Percentiles rank a stretch among this genome's conserved stretches.
Evolutionary conservation across 2,797 vertebrate genomes (phyloP).

Genomic region (Danio aesculapii): DNA sequence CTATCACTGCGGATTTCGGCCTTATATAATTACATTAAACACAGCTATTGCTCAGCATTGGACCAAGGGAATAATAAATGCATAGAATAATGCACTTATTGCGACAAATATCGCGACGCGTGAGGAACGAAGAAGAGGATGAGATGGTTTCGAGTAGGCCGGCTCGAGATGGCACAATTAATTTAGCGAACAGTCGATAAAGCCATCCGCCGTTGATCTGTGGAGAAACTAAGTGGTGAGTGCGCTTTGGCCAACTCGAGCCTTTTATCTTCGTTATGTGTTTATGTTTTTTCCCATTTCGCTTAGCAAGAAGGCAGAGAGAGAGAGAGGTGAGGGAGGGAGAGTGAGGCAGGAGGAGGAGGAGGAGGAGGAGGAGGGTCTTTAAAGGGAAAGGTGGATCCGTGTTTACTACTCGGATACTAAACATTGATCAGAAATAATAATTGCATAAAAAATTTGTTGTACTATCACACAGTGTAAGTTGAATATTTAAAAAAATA

Average conservation of each 20-base stretch:
- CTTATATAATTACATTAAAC: constrained; percentile 67
- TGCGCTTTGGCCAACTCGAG: constrained; percentile 1
- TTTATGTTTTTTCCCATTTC: constrained; percentile 34
- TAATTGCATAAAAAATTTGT: background rate
- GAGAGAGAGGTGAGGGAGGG: constrained; percentile 56
- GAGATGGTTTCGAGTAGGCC: constrained; percentile 76
- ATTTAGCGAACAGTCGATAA: constrained; percentile 47
- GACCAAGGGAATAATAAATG: constrained; percentile 66
- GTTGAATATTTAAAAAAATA: too few species aligned
- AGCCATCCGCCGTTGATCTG: constrained; percentile 24
- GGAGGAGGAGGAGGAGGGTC: constrained; percentile 47
- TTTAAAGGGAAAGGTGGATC: constrained; percentile 75
- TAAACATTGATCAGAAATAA: too few species aligned
- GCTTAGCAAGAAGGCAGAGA: constrained; percentile 75
- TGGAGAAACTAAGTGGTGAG: constrained; percentile 19
- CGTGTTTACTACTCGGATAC: constrained; percentile 21
- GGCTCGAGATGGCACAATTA: constrained; percentile 60
- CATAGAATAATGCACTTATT: constrained; percentile 27
- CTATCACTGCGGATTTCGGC: constrained; percentile 82
- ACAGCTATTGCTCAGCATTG: constrained; percentile 55
- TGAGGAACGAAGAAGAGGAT: constrained; percentile 54
- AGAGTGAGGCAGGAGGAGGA: constrained; percentile 32
- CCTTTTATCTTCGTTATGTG: constrained; percentile 44
- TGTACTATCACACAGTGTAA: background rate
- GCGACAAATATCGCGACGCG: constrained; percentile 28